Evolutionary conservation across 1,140 invertebrate genomes (phyloP).

Genomic region (Drosophila nasuta): DNA sequence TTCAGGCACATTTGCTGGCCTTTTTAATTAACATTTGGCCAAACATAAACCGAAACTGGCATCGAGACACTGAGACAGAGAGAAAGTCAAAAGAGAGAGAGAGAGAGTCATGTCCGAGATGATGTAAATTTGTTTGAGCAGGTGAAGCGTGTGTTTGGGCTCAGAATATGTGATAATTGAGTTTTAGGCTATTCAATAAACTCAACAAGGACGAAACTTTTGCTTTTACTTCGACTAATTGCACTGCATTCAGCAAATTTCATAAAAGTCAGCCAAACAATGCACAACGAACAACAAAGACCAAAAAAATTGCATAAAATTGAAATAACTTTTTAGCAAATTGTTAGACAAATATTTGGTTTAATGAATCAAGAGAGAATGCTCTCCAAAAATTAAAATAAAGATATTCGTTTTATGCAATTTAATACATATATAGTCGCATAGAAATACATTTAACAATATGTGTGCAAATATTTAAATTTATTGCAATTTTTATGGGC

Average conservation of each 20-base stretch:
- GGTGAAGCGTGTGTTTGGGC: constrained; percentile 48
- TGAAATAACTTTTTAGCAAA: constrained; percentile 17
- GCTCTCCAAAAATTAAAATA: not conserved
- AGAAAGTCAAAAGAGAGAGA: not conserved
- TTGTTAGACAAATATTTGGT: constrained; percentile 27
- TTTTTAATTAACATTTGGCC: constrained; percentile 74
- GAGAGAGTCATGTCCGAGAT: not conserved
- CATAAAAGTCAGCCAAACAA: constrained; percentile 17
- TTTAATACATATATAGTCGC: not conserved
- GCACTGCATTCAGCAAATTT: constrained; percentile 24
- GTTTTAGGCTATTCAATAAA: constrained; percentile 61
- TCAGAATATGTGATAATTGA: constrained; percentile 76
- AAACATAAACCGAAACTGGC: constrained; percentile 46
- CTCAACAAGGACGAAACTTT: constrained; percentile 24
- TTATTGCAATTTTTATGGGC: constrained; percentile 39
- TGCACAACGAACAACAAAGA: constrained; percentile 3
- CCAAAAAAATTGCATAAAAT: constrained; percentile 44
- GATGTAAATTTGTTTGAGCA: constrained; percentile 25
- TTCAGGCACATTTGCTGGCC: constrained; percentile 19
- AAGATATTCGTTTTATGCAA: not conserved
- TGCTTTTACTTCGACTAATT: constrained; percentile 49
- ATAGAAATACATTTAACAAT: not conserved
- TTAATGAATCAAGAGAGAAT: not conserved
- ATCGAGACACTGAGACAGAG: too few relatives aligned
- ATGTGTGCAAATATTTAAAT: constrained; percentile 22